Percentiles rank a stretch among this genome's conserved stretches.
Evolutionary conservation across 2,113 vertebrate genomes (phyloP).

Genomic region (Gila orcuttii): DNA sequence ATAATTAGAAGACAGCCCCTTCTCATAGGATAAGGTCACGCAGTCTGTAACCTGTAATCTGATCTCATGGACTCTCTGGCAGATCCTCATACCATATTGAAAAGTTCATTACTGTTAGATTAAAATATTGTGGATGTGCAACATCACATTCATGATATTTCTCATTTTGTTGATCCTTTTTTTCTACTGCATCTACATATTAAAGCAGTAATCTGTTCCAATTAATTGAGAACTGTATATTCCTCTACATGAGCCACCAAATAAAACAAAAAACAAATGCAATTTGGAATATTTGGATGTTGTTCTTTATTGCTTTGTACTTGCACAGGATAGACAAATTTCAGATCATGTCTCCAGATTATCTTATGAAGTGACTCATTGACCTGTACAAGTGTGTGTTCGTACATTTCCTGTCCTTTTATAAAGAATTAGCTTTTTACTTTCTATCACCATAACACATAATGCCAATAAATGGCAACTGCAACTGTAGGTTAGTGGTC

Average conservation of each 20-base stretch:
- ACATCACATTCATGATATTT: too few species aligned
- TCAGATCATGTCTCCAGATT: background rate
- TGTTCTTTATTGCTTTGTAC: background rate
- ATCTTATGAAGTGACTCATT: background rate
- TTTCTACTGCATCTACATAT: too few species aligned
- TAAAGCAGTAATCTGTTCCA: background rate
- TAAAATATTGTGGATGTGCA: too few species aligned
- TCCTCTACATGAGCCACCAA: background rate
- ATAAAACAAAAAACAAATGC: background rate
- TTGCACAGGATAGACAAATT: background rate
- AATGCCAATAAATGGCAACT: slow-evolving; percentile 34
- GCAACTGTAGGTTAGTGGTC: slow-evolving; percentile 20
- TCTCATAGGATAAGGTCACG: too few species aligned
- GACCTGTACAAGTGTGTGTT: background rate
- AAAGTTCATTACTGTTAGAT: too few species aligned
- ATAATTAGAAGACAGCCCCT: too few species aligned
- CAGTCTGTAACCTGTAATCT: background rate
- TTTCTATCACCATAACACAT: slow-evolving; percentile 21
- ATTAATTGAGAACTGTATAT: background rate
- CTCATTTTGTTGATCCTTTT: too few species aligned
- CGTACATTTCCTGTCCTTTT: background rate
- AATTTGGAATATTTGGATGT: too few species aligned
- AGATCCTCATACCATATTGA: background rate
- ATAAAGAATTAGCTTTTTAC: background rate
- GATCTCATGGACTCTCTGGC: background rate